Conservation (phyloP, 2,888 invertebrate genomes). For the Muschampia plurimacula region DNA sequence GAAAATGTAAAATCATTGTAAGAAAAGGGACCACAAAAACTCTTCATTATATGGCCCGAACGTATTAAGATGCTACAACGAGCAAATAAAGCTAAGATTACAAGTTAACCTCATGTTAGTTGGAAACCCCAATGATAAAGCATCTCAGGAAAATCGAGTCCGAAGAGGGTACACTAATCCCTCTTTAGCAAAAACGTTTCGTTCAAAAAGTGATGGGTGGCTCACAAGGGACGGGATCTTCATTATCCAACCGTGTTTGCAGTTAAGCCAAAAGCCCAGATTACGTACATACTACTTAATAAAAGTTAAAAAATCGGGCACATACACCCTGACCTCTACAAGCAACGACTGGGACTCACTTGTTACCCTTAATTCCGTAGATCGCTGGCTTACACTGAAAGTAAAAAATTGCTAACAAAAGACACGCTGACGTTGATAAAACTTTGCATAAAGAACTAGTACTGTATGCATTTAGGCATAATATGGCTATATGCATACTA, state of each 20-base stretch:
- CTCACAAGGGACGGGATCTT: conserved; percentile 81
- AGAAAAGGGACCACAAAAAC: conserved; percentile 71
- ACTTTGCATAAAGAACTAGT: background rate
- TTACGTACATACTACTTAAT: conserved; percentile 60
- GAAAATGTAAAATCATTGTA: conserved; percentile 48
- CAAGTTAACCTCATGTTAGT: conserved; percentile 86
- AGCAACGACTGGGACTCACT: conserved; percentile 15
- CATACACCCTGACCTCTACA: conserved; percentile 44
- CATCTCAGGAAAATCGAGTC: conserved; percentile 83
- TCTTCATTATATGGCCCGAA: conserved; percentile 75
- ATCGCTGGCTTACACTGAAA: conserved; percentile 22
- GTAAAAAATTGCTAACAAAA: conserved; percentile 9
- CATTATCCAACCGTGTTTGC: conserved; percentile 82
- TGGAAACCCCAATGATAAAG: conserved; percentile 84
- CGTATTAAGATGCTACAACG: conserved; percentile 79
- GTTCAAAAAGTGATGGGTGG: conserved; percentile 84
- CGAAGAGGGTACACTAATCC: conserved; percentile 83
- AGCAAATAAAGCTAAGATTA: conserved; percentile 85
- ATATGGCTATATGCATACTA: no score
- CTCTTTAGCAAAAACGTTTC: conserved; percentile 86
- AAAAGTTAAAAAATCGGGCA: conserved; percentile 39
- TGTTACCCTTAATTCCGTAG: conserved; percentile 25
- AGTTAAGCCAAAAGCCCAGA: conserved; percentile 81
- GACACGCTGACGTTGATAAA: conserved; percentile 16
- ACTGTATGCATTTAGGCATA: no score